phyloP scores from a whole-genome alignment of 2,888 invertebrate genomes.

The Stenoptilia bipunctidactyla region DNA sequence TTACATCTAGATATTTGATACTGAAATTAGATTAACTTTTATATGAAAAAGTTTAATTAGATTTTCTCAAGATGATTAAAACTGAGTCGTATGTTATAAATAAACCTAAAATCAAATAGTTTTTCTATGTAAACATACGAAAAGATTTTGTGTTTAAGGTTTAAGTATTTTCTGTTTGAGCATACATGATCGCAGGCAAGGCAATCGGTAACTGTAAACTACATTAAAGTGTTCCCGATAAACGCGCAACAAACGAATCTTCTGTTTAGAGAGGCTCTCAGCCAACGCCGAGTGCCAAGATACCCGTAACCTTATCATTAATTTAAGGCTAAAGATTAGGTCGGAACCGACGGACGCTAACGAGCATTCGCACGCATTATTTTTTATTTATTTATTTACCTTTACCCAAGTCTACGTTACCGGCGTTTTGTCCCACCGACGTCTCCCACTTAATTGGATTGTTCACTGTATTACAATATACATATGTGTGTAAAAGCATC shows the following conservation, averaged over 20 bases:
- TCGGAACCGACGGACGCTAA: constrained; percentile 55
- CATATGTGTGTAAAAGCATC: constrained; percentile 1
- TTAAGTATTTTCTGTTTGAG: no score
- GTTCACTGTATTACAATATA: constrained; percentile 21
- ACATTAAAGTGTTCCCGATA: no score
- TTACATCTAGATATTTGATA: no score
- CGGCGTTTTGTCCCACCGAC: constrained; percentile 54
- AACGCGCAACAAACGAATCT: constrained; percentile 36
- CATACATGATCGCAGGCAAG: no score
- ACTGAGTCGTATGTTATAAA: no score
- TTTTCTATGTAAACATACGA: no score
- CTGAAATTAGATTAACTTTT: no score
- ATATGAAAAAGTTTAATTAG: no score
- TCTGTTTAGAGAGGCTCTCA: constrained; percentile 51
- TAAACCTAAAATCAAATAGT: no score
- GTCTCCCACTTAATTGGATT: constrained; percentile 61
- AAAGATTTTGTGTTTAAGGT: no score
- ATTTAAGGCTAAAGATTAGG: constrained; percentile 63
- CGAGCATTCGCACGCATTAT: constrained; percentile 50
- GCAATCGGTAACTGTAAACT: no score
- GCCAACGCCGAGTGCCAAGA: constrained; percentile 40
- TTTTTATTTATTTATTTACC: constrained; percentile 40
- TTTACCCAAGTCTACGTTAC: constrained; percentile 21
- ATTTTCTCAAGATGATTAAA: no score
- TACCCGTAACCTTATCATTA: constrained; percentile 46